phyloP scores from a whole-genome alignment of 2,888 invertebrate species.

The Deroplatys truncata region DNA sequence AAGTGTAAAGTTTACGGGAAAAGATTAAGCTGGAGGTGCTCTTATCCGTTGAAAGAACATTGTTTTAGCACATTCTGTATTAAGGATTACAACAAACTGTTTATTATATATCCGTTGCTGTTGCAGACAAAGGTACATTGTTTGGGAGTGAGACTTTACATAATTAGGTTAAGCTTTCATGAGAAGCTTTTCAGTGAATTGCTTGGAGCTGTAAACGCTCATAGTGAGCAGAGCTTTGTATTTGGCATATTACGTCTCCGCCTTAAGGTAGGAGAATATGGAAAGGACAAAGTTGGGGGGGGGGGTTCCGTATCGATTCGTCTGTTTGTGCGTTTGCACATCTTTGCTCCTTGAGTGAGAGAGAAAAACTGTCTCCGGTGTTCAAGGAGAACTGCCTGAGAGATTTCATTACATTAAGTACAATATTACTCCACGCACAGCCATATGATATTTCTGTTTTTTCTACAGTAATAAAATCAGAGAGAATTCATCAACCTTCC shows the following conservation, averaged over 20 bases:
- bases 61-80: too few species aligned
- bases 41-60: too few species aligned
- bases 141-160: neutral
- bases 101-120: too few species aligned
- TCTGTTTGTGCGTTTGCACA: neutral
- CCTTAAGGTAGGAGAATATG: neutral
- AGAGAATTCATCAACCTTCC: neutral
- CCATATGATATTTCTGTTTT: neutral
- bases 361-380: neutral
- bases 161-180: neutral
- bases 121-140: too few species aligned
- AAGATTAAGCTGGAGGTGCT: too few species aligned
- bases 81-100: too few species aligned
- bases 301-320: neutral
- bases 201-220: neutral
- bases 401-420: neutral
- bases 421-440: neutral
- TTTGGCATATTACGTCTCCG: too few species aligned
- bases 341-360: neutral
- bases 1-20: too few species aligned
- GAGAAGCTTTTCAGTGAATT: neutral
- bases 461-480: neutral
- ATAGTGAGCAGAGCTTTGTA: neutral
- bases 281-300: neutral
- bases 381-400: neutral